Conservation (phyloP, 2,113 vertebrate genomes). For the Boulengeromyrus knoepffleri region DNA sequence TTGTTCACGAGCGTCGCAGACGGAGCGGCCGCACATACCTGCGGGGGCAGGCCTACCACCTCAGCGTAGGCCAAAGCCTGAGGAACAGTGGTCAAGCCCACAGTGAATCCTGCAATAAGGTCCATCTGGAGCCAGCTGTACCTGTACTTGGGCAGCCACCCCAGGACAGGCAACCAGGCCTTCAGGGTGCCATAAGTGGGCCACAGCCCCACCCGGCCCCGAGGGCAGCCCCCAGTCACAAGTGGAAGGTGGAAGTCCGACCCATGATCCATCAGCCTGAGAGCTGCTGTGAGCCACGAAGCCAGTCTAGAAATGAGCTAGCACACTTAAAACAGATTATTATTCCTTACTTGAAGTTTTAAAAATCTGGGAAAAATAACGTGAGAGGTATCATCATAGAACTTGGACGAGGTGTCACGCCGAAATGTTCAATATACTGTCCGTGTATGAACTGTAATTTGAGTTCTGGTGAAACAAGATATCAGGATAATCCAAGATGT, state of each 20-base stretch:
- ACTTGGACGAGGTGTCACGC: accelerated
- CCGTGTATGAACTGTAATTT: neutral
- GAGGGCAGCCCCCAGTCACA: neutral
- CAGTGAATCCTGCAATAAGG: slow-evolving; percentile 73
- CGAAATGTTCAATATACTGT: neutral
- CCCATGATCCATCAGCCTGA: neutral
- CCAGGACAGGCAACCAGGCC: slow-evolving; percentile 66
- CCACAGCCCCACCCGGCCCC: slow-evolving; percentile 18
- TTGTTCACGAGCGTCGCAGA: neutral
- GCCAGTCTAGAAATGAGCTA: neutral
- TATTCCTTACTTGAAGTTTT: neutral
- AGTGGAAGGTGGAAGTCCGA: neutral
- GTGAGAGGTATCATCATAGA: neutral
- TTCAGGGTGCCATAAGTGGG: slow-evolving; percentile 42
- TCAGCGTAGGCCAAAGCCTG: slow-evolving; percentile 89
- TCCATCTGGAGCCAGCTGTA: slow-evolving; percentile 74
- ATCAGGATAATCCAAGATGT: neutral
- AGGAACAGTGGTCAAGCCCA: slow-evolving; percentile 76
- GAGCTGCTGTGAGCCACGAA: neutral
- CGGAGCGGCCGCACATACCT: slow-evolving; percentile 56
- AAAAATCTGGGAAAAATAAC: neutral
- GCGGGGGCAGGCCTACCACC: slow-evolving; percentile 81
- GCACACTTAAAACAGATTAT: neutral
- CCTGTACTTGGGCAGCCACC: slow-evolving; percentile 78
- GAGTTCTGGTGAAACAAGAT: neutral